phyloP scores from a whole-genome alignment of 2,113 vertebrate genomes.

The Heterochromis multidens region DNA sequence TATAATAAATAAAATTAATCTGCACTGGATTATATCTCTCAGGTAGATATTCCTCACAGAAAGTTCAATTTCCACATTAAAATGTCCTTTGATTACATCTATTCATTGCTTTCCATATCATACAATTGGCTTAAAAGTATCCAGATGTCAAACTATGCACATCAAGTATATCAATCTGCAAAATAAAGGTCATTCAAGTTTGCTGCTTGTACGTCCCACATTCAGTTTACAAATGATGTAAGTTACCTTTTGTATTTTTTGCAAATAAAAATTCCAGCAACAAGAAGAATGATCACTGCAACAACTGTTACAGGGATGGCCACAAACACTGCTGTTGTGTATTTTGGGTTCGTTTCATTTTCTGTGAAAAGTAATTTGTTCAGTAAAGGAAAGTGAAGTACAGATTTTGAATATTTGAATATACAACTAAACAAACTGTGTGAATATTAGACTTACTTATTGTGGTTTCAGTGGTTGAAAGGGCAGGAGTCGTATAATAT shows the following conservation, averaged over 20 bases:
- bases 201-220: neutral
- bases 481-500: rapidly evolving
- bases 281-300: neutral
- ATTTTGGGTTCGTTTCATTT: neutral
- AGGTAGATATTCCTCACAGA: neutral
- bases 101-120: neutral
- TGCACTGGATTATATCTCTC: neutral
- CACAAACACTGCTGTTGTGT: neutral
- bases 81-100: neutral
- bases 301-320: neutral
- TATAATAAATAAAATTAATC: neutral
- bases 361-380: neutral
- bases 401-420: neutral
- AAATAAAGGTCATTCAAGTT: neutral
- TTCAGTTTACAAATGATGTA: neutral
- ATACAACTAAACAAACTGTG: neutral
- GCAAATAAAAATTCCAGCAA: neutral
- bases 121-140: neutral
- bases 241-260: conserved; percentile 35
- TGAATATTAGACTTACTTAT: neutral
- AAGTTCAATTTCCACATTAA: neutral
- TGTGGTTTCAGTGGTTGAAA: rapidly evolving
- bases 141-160: neutral
- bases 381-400: neutral
- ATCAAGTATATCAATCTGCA: neutral